Evolutionary conservation across 2,797 vertebrate species (phyloP), one percentile per base, ranked within the genome.

Genomic region (Phrynocephalus guinanensis): DNA sequence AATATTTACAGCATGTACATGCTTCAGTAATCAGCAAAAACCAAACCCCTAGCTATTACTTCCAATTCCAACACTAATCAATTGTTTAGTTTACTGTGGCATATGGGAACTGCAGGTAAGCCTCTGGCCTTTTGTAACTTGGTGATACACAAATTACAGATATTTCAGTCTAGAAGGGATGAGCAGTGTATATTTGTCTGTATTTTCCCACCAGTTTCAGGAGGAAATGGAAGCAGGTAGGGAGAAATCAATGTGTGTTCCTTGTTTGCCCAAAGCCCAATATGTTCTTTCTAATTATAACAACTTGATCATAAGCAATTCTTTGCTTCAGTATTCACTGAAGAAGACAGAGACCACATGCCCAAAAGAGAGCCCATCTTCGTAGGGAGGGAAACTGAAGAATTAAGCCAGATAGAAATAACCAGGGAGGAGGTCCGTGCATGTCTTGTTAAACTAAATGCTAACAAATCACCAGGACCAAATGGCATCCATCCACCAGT

Each of bases 1-100:
- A 83, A 73, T 83, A 83, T 75, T 83, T 83, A 75, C 44, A 83
- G 83, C 52, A 79, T 83, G 28, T 56, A 79, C 79, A 50, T 67
- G 75, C 80, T 83, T 73, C 81, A 83, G 67, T 75, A 60, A 68
- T 75, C 81, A 84, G 82, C 85, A 79, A 73, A 86, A 86, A 63
- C 20, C 28, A 20, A 79, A 79, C 30, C 70, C 33, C 70, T 48
- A 75, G 48, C 18, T 71, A 76, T 83, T 68, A 83, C 75, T 79
- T 80, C 77, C n/a, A n/a, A n/a, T n/a, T n/a, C n/a, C 63, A 83
- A 28, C 26, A 81, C 56, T 82, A 73, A 56, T 79, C 70, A 86
- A 75, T 75, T 63, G 52, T 26, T 67, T 60, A 73, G 67, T 4
- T 68, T 76, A 26, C 83, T 48, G 30, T 81, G 85, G 68, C 60